These are phyloP conservation scores for Sitophilus oryzae DNA, from an alignment of 1,140 invertebrate genomes.

Conservation along the genomic window DNA sequence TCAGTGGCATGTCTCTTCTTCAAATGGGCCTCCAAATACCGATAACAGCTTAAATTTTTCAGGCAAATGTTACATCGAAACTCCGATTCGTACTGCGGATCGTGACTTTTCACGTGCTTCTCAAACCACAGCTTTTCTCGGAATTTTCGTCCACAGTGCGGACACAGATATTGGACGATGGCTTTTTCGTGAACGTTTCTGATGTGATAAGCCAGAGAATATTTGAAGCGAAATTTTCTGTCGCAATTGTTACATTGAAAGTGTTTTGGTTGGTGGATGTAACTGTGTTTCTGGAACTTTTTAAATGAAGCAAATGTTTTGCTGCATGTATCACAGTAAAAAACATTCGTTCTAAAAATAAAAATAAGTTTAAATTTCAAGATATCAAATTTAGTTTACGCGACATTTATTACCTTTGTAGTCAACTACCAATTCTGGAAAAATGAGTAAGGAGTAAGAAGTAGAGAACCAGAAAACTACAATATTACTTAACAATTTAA, in stretches of 20 bases:
- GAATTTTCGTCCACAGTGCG: constrained; percentile 17
- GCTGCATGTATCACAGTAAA: constrained; percentile 30
- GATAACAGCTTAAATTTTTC: constrained; percentile 37
- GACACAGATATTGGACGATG: constrained; percentile 4
- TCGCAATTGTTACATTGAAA: constrained; percentile 12
- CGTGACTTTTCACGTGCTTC: constrained; percentile 14
- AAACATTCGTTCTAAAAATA: neutral
- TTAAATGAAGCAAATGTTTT: constrained; percentile 27
- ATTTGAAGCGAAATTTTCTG: constrained; percentile 14
- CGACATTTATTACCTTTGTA: too few species aligned
- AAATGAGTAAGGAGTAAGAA: too few species aligned
- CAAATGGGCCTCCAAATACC: constrained; percentile 31
- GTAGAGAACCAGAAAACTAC: too few species aligned
- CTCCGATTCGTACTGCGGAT: constrained; percentile 12
- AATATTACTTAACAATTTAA: too few species aligned
- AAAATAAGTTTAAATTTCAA: too few species aligned
- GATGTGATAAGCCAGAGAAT: constrained; percentile 6
- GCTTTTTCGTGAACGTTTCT: constrained; percentile 5
- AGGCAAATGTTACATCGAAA: constrained; percentile 43
- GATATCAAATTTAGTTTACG: too few species aligned
- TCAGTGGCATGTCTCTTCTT: constrained; percentile 7
- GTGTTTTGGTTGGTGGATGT: constrained; percentile 50
- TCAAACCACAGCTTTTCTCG: constrained; percentile 13
- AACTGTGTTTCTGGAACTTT: constrained; percentile 33
- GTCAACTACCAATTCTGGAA: too few species aligned